These are phyloP conservation scores for Philereme vetulata DNA, from an alignment of 2,888 invertebrate species.

Conservation along the genomic window DNA sequence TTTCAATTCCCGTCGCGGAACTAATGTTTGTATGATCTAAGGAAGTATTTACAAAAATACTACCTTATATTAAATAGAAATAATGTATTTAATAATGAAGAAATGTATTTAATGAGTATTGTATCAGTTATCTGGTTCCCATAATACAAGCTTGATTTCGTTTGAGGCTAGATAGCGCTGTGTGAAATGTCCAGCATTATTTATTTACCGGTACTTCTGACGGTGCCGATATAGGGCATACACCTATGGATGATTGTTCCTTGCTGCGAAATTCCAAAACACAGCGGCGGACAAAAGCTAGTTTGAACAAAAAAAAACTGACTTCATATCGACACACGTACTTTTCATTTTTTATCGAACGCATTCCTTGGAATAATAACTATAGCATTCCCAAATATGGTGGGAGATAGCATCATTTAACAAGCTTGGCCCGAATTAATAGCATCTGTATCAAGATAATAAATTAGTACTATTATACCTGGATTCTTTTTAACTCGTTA, in stretches of 20 bases:
- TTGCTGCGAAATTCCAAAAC: constrained; percentile 6
- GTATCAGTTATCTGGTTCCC: too few relatives aligned
- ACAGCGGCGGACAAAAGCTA: constrained; percentile 14
- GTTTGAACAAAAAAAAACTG: constrained; percentile 21
- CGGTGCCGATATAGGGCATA: neutral
- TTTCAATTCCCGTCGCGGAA: too few relatives aligned
- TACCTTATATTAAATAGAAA: too few relatives aligned
- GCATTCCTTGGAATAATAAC: constrained; percentile 26
- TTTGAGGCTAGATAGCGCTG: too few relatives aligned
- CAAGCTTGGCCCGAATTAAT: constrained; percentile 20
- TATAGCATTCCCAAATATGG: constrained; percentile 19
- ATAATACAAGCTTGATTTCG: too few relatives aligned
- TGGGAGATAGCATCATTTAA: constrained; percentile 15
- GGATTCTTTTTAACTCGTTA: constrained; percentile 15
- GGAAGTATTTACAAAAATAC: too few relatives aligned
- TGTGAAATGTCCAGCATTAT: too few relatives aligned
- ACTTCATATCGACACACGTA: constrained; percentile 13
- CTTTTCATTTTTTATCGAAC: constrained; percentile 16
- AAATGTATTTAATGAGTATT: too few relatives aligned
- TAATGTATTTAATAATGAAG: too few relatives aligned
- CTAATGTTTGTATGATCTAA: too few relatives aligned
- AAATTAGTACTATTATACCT: constrained; percentile 15
- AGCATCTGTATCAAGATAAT: constrained; percentile 15
- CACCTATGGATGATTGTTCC: neutral
- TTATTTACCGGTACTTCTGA: constrained; percentile 2